Evolutionary conservation across 2,888 invertebrate species (phyloP), one percentile per base, ranked within the genome.

Genomic region (Drosophila vallismaia): DNA sequence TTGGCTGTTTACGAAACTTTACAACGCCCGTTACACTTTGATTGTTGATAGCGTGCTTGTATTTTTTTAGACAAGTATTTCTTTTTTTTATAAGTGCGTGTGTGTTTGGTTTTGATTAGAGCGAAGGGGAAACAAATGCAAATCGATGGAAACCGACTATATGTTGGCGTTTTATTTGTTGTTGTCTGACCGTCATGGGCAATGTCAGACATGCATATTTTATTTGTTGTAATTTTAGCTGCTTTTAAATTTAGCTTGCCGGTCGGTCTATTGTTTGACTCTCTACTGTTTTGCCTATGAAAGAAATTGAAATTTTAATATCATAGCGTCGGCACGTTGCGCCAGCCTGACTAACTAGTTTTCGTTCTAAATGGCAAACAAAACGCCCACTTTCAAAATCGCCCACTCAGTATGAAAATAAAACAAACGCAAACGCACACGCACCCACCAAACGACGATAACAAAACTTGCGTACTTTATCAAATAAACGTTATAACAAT

Each of bases 401-500:
- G 66, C 70, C 71, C 78, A 66, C 77, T 63, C 56, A 33, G 24
- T 19, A 28, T 19, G 62, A 45, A 49, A 31, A 60, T 60, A 45
- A 49, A 64, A 64, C 7, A 49, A 67, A 71, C 44, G 40, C 71
- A 82, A 59, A 63, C 56, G 38, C 42, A 48, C 51, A 62, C 63
- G 49, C 58, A 64, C 59, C 45, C 45, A 54, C 57, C 48, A 36
- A 36, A 38, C 50, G 45, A 26, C 31, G 60, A 62, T 53, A 64
- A 71, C 57, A 40, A 59, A 77, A 77, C 70, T 71, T 55, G 76
- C 87, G 78, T 84, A 83, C 87, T 76, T 82, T 62, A 69, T 79
- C 66, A 69, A 66, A 78, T 64, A 72, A 76, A 53, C 74, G 76
- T 60, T 71, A 77, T 72, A 57, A 57, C 60, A 70, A 71, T 62